phyloP scores from a whole-genome alignment of 2,113 vertebrate genomes.

The Indicator indicator region DNA sequence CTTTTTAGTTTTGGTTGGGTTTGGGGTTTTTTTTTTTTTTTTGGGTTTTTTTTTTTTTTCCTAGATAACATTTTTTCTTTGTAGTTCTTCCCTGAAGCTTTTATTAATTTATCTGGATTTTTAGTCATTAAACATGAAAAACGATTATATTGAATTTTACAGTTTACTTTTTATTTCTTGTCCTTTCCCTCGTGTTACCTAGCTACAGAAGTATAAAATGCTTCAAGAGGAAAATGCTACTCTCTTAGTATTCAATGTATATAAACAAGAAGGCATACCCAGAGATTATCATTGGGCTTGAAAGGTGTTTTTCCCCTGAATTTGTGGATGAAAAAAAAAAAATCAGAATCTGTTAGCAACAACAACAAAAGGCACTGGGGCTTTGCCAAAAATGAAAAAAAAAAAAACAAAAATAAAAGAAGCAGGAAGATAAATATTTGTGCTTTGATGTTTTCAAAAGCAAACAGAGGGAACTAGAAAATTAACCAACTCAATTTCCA shows the following conservation, averaged over 20 bases:
- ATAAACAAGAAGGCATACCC: not conserved
- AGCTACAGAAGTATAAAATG: not conserved
- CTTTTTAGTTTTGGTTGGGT: too few relatives aligned
- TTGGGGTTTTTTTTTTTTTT: too few relatives aligned
- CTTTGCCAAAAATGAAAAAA: not conserved
- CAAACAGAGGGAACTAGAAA: not conserved
- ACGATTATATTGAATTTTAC: not conserved
- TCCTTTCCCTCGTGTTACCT: not conserved
- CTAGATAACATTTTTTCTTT: not conserved
- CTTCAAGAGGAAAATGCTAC: not conserved
- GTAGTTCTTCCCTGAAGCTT: not conserved
- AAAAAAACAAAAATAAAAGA: not conserved
- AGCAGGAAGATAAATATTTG: not conserved
- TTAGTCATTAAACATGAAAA: not conserved
- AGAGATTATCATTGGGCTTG: not conserved
- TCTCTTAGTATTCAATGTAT: accelerated
- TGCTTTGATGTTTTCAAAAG: not conserved
- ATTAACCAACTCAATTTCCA: not conserved
- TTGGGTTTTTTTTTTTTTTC: not conserved
- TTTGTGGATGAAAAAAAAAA: not conserved
- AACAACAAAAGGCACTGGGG: not conserved
- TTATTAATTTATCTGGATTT: not conserved
- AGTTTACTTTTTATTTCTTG: not conserved
- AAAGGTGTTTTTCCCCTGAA: not conserved
- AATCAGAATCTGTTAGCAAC: not conserved